phyloP scores from a whole-genome alignment of 2,888 invertebrate genomes.

The Trisateles emortualis region DNA sequence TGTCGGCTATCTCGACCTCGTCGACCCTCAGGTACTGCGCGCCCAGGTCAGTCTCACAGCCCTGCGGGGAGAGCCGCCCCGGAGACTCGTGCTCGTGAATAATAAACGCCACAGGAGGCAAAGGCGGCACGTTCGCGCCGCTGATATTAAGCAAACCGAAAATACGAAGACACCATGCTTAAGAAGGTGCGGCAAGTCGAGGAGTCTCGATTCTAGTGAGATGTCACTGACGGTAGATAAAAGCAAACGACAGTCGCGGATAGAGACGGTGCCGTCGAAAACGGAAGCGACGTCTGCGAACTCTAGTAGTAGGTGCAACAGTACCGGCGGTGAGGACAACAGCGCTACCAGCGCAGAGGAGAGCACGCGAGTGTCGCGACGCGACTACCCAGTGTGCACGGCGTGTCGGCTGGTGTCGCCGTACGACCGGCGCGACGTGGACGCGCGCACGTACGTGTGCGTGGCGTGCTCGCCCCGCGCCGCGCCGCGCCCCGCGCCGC shows the following conservation, averaged over 20 bases:
- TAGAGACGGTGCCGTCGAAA: conserved; percentile 38
- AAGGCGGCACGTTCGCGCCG: conserved; percentile 71
- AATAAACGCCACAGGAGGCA: conserved; percentile 65
- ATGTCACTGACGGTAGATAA: conserved; percentile 88
- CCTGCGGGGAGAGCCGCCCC: conserved; percentile 91
- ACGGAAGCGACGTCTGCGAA: conserved; percentile 51
- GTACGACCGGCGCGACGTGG: conserved; percentile 51
- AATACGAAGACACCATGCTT: conserved; percentile 80
- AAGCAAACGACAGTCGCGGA: conserved; percentile 58
- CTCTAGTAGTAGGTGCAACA: conserved; percentile 59
- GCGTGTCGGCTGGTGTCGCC: conserved; percentile 62
- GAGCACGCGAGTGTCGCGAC: conserved; percentile 48
- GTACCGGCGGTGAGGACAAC: conserved; percentile 62
- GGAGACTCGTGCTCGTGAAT: conserved; percentile 92
- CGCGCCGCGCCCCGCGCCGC: conserved; percentile 41
- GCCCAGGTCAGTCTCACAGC: conserved; percentile 91
- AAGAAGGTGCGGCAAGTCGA: conserved; percentile 92
- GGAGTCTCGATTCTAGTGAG: conserved; percentile 95
- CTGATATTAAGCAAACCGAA: conserved; percentile 60
- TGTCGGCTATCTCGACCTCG: conserved; percentile 94
- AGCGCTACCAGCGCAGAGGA: conserved; percentile 63
- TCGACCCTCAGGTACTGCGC: conserved; percentile 91
- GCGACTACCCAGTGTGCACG: conserved; percentile 63
- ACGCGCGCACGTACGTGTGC: conserved; percentile 56
- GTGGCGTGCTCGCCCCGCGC: conserved; percentile 52